Conservation (phyloP, 2,797 vertebrate species). For the Enteromius mattozi region DNA sequence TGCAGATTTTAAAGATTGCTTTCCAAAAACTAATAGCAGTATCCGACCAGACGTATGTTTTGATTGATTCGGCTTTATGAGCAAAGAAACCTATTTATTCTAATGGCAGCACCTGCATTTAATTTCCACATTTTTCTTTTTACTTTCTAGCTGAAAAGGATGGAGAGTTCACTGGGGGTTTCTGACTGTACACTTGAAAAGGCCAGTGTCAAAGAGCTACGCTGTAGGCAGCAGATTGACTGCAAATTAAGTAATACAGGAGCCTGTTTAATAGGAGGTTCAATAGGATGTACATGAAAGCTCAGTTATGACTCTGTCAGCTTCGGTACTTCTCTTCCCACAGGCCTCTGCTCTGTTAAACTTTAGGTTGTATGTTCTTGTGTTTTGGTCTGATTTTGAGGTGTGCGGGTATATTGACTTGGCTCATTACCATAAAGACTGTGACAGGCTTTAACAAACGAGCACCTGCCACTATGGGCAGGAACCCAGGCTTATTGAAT, state of each 20-base stretch:
- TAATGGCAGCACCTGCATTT: background rate
- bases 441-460: conserved; percentile 19
- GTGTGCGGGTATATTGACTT: conserved; percentile 9
- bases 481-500: background rate
- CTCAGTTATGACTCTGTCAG: conserved; percentile 4
- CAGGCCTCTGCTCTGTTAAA: background rate
- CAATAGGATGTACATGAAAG: background rate
- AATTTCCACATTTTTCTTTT: background rate
- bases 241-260: background rate
- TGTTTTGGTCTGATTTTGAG: conserved; percentile 13
- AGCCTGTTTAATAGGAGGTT: background rate
- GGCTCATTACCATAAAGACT: conserved; percentile 8
- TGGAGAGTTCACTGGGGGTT: background rate
- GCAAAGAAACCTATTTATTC: background rate
- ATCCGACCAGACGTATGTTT: background rate
- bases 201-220: conserved; percentile 2
- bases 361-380: background rate
- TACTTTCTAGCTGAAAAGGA: background rate
- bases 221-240: background rate
- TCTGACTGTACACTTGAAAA: background rate
- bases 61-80: background rate
- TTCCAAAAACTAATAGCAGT: background rate
- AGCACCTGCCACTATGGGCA: conserved; percentile 9
- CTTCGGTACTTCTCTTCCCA: background rate
- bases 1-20: too few relatives aligned